Percentiles rank a stretch among this genome's conserved stretches.
phyloP scores from a whole-genome alignment of 2,888 invertebrate species.

The Acanthococcus lagerstroemiae region DNA sequence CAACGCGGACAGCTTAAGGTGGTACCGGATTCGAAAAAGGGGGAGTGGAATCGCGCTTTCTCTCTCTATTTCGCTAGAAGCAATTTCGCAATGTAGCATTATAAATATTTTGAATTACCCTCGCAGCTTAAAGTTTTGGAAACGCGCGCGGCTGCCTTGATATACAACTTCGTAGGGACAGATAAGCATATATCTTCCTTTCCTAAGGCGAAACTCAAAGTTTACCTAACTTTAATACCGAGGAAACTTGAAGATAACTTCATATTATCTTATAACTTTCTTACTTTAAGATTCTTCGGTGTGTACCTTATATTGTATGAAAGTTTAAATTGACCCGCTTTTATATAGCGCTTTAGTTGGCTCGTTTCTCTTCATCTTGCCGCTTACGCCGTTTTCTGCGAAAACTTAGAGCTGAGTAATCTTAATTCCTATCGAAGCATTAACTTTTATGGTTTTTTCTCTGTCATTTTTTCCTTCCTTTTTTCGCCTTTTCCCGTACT shows the following conservation, averaged over 20 bases:
- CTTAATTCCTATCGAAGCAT: constrained; percentile 27
- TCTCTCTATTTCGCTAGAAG: constrained; percentile 2
- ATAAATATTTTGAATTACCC: constrained; percentile 29
- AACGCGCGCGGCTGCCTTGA: constrained; percentile 17
- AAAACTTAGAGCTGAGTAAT: constrained; percentile 15
- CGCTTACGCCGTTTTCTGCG: not conserved
- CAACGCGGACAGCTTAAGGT: not conserved
- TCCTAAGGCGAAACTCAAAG: constrained; percentile 27
- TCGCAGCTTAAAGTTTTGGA: constrained; percentile 17
- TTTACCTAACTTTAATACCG: constrained; percentile 27
- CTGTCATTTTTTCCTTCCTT: constrained; percentile 17
- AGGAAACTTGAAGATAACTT: constrained; percentile 26
- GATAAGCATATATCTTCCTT: constrained; percentile 26
- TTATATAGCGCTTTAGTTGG: constrained; percentile 27
- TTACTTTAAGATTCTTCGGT: constrained; percentile 25
- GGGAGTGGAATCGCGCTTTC: not conserved
- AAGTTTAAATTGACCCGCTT: constrained; percentile 30
- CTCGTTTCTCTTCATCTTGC: constrained; percentile 29
- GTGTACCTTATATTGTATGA: constrained; percentile 28
- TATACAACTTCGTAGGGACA: constrained; percentile 23
- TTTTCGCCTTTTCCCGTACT: not conserved
- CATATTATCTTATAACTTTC: constrained; percentile 27
- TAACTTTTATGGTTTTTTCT: constrained; percentile 25
- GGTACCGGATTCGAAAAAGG: not conserved
- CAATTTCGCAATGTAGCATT: constrained; percentile 26